Percentiles rank a stretch among this genome's conserved stretches.
Conservation (phyloP, 2,113 vertebrate genomes). For the Hippocampus guttulatus region DNA sequence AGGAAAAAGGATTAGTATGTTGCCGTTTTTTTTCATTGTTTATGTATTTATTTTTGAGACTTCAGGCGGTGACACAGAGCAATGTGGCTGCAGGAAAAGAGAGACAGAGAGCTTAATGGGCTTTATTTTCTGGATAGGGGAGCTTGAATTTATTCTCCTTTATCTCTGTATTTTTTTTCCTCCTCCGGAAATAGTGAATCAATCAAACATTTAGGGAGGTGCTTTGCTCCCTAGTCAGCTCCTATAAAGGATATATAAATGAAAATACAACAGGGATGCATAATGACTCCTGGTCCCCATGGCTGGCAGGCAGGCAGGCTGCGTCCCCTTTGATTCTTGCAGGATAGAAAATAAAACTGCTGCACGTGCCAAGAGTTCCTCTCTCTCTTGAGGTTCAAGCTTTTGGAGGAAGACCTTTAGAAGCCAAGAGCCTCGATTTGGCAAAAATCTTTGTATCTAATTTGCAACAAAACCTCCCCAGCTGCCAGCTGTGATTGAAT, state of each 20-base stretch:
- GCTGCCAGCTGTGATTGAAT: conserved; percentile 44
- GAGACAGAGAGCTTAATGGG: conserved; percentile 66
- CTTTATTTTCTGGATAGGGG: conserved; percentile 75
- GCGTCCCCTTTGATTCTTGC: conserved; percentile 37
- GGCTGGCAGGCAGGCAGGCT: conserved; percentile 22
- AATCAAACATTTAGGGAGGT: conserved; percentile 68
- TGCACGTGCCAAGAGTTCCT: conserved; percentile 35
- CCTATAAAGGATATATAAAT: conserved; percentile 60
- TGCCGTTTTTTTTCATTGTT: conserved; percentile 25
- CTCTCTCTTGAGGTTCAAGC: conserved; percentile 37
- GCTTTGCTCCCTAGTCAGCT: conserved; percentile 57
- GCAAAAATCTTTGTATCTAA: conserved; percentile 42
- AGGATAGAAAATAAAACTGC: conserved; percentile 48
- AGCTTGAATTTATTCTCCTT: conserved; percentile 68
- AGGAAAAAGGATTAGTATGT: conserved; percentile 24
- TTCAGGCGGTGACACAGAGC: conserved; percentile 49
- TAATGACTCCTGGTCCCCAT: conserved; percentile 52
- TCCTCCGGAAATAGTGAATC: conserved; percentile 66
- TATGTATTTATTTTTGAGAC: conserved; percentile 61
- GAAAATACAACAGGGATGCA: conserved; percentile 60
- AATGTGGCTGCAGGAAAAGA: conserved; percentile 31
- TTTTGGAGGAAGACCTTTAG: conserved; percentile 28
- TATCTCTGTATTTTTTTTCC: conserved; percentile 58
- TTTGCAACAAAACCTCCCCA: conserved; percentile 46
- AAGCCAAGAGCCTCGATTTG: conserved; percentile 45